These are phyloP conservation scores for Trogon melanurus DNA, from an alignment of 2,113 vertebrate species.

Conservation along the genomic window DNA sequence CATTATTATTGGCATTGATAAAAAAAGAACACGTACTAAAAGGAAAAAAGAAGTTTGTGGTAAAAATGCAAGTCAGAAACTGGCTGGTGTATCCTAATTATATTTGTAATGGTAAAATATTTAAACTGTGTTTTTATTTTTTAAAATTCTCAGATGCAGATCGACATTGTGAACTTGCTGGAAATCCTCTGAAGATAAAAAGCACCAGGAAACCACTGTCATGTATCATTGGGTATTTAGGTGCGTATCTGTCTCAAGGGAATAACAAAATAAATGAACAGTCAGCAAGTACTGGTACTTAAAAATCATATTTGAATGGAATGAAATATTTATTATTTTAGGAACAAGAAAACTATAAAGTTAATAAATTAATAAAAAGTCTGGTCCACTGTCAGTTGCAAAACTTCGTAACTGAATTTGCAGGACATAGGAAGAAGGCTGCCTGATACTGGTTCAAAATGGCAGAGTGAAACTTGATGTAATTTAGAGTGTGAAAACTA, in stretches of 20 bases:
- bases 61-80: background rate
- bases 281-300: background rate
- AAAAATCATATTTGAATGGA: background rate
- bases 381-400: background rate
- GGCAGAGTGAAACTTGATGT: background rate
- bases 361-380: background rate
- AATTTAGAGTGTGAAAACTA: background rate
- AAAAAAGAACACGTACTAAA: background rate
- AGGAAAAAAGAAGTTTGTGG: background rate
- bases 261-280: background rate
- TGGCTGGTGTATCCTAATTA: background rate
- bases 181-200: slow-evolving; percentile 89
- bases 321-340: background rate
- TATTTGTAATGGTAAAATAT: background rate
- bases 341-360: background rate
- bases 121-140: slow-evolving; percentile 37
- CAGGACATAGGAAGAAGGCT: background rate
- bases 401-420: background rate
- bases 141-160: slow-evolving; percentile 88
- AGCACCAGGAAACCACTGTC: slow-evolving; percentile 90
- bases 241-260: slow-evolving; percentile 76
- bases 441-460: background rate
- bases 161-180: slow-evolving; percentile 88
- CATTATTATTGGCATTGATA: background rate
- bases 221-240: slow-evolving; percentile 94